Evolutionary conservation across 2,888 invertebrate species (phyloP), one percentile per base, ranked within the genome.

Genomic region (Spodoptera littoralis): DNA sequence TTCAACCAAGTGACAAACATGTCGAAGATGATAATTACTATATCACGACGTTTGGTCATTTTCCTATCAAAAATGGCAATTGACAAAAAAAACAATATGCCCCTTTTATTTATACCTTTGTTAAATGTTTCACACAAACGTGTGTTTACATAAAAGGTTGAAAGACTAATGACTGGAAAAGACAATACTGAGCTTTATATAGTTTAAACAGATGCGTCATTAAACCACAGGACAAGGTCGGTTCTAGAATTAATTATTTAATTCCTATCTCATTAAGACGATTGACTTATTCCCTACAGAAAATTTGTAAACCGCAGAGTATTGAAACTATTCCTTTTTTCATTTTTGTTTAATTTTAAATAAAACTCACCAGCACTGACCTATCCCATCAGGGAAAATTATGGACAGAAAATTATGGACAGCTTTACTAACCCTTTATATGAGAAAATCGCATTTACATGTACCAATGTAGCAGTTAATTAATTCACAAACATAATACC

Each of bases 11-110:
- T 66, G 49, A 55, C 59, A 58, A 70, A 59, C 46, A 71, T 65
- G 58, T 67, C 58, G 56, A 70, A 85, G 63, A 88, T 89, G 92
- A 84, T 80, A 93, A 93, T 89, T 86, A 78, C 73, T 68, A 79
- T 54, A 83, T 91, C 93, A 93, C 93, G 92, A 90, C 73, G 69
- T 71, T 44, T 78, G 78, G 84, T 85, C 86, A 87, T 88, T 89
- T 90, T 90, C 87, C 88, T 74, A 83, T 78, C 73, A 64, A 58
- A 73, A 68, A 60, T 67, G 61, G 56, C 60, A 51, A 65, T 62
- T 60, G 62, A 50, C 48, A 59, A 47, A 63, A 61, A n/a, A 63
- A 73, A 67, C 50, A 67, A 60, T 54, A 18, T 60, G 42, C 27
- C 12, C 47, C 49, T 59, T n/a, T n/a, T 71, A 62, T 70, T 75